Evolutionary conservation across 2,888 invertebrate species (phyloP).

Genomic region (Allolobophora icterica): DNA sequence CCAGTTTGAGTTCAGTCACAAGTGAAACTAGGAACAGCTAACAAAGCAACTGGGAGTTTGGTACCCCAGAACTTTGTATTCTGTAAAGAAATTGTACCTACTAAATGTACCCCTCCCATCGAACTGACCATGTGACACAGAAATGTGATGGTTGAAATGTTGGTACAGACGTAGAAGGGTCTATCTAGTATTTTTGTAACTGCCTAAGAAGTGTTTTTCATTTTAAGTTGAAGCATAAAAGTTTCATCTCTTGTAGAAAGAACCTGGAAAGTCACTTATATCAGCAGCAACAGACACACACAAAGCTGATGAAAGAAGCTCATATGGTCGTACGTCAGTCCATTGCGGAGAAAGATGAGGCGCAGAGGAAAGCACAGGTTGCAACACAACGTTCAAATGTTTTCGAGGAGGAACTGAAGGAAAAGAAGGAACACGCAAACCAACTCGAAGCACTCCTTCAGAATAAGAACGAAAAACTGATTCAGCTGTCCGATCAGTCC

Average conservation of each 20-base stretch:
- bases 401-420: neutral
- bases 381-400: neutral
- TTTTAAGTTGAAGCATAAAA: neutral
- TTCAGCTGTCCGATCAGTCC: neutral
- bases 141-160: too few species aligned
- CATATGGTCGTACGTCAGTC: neutral
- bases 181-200: too few species aligned
- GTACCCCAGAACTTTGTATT: too few species aligned
- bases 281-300: neutral
- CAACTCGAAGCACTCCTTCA: neutral
- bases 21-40: too few species aligned
- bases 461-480: neutral
- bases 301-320: conserved; percentile 6
- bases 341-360: neutral
- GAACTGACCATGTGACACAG: too few species aligned
- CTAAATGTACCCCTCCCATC: too few species aligned
- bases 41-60: too few species aligned
- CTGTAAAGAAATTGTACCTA: too few species aligned
- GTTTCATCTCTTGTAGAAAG: neutral
- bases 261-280: neutral
- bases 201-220: too few species aligned
- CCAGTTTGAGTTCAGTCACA: too few species aligned
- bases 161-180: too few species aligned
- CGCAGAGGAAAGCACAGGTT: neutral
- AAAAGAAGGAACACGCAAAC: neutral